These are phyloP conservation scores for Bombycilla garrulus DNA, from an alignment of 2,113 vertebrate genomes.

Conservation along the genomic window DNA sequence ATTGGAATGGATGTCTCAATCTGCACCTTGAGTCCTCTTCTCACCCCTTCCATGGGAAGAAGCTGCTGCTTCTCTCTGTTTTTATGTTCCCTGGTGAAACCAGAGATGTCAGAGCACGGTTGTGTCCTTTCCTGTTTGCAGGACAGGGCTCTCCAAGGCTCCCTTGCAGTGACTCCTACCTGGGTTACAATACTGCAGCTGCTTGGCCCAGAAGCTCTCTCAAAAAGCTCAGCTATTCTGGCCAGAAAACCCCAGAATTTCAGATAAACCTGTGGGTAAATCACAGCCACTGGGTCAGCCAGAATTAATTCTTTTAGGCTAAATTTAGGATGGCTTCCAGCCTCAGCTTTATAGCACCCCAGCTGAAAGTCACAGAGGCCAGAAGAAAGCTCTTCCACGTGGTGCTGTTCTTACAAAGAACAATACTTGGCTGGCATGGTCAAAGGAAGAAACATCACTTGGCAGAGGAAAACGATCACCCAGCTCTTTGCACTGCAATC, in stretches of 20 bases:
- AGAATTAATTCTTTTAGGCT: not conserved
- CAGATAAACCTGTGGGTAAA: not conserved
- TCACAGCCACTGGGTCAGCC: not conserved
- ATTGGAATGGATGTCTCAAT: not conserved
- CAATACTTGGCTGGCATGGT: not conserved
- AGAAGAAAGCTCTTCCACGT: not conserved
- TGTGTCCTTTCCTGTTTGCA: not conserved
- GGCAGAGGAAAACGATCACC: not conserved
- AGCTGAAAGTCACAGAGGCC: not conserved
- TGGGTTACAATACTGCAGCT: not conserved
- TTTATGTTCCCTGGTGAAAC: not conserved
- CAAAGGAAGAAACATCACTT: not conserved
- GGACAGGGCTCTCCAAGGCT: not conserved
- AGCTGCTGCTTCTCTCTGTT: not conserved
- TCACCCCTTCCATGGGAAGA: not conserved
- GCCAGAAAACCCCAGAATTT: not conserved
- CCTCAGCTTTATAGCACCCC: not conserved
- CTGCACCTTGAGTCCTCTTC: not conserved
- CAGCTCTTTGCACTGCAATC: not conserved
- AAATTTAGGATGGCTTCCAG: not conserved
- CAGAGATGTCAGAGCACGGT: not conserved
- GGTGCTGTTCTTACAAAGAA: not conserved
- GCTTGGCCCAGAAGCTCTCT: not conserved
- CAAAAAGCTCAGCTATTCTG: not conserved
- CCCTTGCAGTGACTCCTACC: not conserved